Conservation (phyloP, 1,140 invertebrate genomes). For the Drosophila athabasca region DNA sequence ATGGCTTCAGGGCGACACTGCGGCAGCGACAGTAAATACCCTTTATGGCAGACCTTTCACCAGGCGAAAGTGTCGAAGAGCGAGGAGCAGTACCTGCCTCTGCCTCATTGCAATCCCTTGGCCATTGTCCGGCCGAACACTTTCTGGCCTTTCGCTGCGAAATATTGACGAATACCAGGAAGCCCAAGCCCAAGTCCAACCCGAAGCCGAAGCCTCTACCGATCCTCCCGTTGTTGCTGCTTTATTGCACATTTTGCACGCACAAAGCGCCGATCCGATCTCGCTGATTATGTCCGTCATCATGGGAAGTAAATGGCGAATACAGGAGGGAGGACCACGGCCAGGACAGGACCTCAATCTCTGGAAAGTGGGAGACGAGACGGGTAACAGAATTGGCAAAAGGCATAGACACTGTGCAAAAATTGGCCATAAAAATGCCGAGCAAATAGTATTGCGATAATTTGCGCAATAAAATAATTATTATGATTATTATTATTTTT, state of each 20-base stretch:
- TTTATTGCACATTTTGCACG: slow-evolving; percentile 69
- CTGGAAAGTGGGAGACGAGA: not conserved
- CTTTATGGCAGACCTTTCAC: slow-evolving; percentile 61
- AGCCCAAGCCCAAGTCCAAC: no score
- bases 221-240: slow-evolving; percentile 31
- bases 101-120: not conserved
- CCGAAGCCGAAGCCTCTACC: slow-evolving; percentile 22
- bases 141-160: slow-evolving; percentile 25
- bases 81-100: slow-evolving; percentile 7
- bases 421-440: slow-evolving; percentile 46
- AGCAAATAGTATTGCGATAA: slow-evolving; percentile 41
- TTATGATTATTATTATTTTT: not conserved
- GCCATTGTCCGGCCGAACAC: slow-evolving; percentile 21
- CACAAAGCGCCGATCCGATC: slow-evolving; percentile 80
- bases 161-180: slow-evolving; percentile 15
- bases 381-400: not conserved
- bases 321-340: not conserved
- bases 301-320: slow-evolving; percentile 67
- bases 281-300: slow-evolving; percentile 77
- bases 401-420: slow-evolving; percentile 22
- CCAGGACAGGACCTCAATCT: not conserved
- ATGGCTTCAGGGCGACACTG: slow-evolving; percentile 53
- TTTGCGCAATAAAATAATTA: slow-evolving; percentile 44
- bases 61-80: slow-evolving; percentile 24
- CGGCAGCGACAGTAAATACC: slow-evolving; percentile 79